These are phyloP conservation scores for Ibycter americanus DNA, from an alignment of 2,797 vertebrate species.

Conservation along the genomic window DNA sequence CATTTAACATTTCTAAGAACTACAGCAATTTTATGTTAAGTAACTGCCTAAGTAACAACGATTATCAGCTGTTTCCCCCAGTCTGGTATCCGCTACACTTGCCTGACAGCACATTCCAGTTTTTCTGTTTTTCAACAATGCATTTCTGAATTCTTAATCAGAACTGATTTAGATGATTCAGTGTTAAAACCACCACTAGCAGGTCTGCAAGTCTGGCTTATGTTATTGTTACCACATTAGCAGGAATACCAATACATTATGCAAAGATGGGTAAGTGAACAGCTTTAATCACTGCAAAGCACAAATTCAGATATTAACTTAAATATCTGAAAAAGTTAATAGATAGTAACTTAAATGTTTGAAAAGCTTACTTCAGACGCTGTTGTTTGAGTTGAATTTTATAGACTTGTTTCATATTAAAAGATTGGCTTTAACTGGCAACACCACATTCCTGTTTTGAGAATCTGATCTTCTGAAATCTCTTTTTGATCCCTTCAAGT, in stretches of 20 bases:
- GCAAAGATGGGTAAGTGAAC: background rate
- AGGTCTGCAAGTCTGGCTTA: background rate
- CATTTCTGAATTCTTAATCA: background rate
- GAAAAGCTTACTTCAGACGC: background rate
- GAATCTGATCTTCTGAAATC: background rate
- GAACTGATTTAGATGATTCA: background rate
- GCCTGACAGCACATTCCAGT: background rate
- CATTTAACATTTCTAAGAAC: background rate
- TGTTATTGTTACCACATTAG: background rate
- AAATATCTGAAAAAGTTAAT: background rate
- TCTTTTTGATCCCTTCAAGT: background rate
- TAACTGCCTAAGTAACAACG: background rate
- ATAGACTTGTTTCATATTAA: background rate
- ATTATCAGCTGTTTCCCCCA: background rate
- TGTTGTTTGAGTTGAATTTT: background rate
- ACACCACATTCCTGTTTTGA: background rate
- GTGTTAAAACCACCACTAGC: background rate
- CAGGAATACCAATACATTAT: background rate
- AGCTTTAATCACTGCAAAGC: background rate
- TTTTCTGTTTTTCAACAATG: background rate
- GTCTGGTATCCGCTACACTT: background rate
- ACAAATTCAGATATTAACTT: background rate
- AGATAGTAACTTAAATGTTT: background rate
- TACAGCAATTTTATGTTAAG: background rate
- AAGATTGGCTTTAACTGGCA: background rate